These are phyloP conservation scores for Laticauda laticaudata DNA, from an alignment of 2,113 vertebrate genomes.

Conservation along the genomic window DNA sequence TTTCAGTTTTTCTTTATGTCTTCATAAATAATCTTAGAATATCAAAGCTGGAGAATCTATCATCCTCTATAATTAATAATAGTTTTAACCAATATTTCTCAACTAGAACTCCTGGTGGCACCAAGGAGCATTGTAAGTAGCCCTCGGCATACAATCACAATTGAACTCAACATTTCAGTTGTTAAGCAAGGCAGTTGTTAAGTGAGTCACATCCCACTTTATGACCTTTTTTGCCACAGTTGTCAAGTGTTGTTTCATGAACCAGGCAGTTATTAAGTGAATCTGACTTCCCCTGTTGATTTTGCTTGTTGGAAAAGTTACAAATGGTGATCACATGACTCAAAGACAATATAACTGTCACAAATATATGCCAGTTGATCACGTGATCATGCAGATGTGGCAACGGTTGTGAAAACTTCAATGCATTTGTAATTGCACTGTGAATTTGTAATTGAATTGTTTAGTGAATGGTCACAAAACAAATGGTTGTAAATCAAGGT, in stretches of 20 bases:
- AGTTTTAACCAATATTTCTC: neutral
- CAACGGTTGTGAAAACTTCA: neutral
- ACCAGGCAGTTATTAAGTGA: neutral
- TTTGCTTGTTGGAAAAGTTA: too few relatives aligned
- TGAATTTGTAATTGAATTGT: too few relatives aligned
- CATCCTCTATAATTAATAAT: neutral
- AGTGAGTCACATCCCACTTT: neutral
- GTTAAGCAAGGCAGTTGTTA: neutral
- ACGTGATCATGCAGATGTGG: neutral
- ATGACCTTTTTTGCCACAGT: neutral
- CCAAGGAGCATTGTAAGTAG: neutral
- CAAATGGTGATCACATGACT: neutral
- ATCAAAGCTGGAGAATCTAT: neutral
- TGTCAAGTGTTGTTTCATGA: neutral
- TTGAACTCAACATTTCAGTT: neutral
- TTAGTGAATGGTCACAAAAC: neutral
- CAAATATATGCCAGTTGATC: neutral
- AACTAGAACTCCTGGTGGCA: neutral
- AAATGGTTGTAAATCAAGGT: neutral
- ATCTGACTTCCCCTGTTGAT: neutral
- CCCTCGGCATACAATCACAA: neutral
- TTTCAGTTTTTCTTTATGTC: neutral
- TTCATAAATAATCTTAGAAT: neutral
- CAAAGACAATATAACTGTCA: neutral
- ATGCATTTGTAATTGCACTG: neutral